A percentile compares a stretch with the other conserved stretches of the same genome.
Conservation (phyloP, 2,797 vertebrate genomes). For the Myripristis jacobus region DNA sequence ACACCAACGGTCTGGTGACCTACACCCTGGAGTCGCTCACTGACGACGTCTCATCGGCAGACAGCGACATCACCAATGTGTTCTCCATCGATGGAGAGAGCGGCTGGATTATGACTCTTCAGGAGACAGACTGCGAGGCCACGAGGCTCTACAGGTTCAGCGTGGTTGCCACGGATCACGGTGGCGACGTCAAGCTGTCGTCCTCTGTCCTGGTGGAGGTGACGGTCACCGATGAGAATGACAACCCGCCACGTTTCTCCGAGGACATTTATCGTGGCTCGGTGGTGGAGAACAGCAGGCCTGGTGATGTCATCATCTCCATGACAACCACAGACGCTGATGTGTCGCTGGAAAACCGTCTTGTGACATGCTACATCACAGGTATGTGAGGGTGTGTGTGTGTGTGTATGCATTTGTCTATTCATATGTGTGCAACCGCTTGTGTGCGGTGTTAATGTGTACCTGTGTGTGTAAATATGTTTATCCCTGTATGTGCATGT, state of each 20-base stretch:
- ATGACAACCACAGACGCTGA: slow-evolving; percentile 91
- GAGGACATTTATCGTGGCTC: slow-evolving; percentile 90
- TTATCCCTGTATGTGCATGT: neutral
- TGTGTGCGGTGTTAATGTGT: neutral
- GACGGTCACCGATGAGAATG: slow-evolving; percentile 94
- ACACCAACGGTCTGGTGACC: slow-evolving; percentile 91
- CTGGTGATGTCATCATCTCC: slow-evolving; percentile 87
- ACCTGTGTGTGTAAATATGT: neutral
- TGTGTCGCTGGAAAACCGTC: slow-evolving; percentile 90
- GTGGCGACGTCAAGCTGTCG: slow-evolving; percentile 88
- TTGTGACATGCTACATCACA: slow-evolving; percentile 95
- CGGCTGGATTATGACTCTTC: slow-evolving; percentile 93
- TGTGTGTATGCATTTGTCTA: neutral
- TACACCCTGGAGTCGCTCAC: slow-evolving; percentile 88
- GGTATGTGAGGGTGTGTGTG: slow-evolving; percentile 80
- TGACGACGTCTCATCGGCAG: slow-evolving; percentile 48
- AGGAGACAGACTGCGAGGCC: slow-evolving; percentile 89
- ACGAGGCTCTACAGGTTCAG: slow-evolving; percentile 87
- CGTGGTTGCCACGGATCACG: slow-evolving; percentile 93
- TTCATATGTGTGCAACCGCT: neutral
- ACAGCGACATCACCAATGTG: slow-evolving; percentile 74
- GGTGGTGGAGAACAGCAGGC: slow-evolving; percentile 88
- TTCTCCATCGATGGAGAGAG: slow-evolving; percentile 91
- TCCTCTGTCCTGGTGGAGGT: slow-evolving; percentile 94
- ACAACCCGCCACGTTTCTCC: slow-evolving; percentile 92